phyloP scores from a whole-genome alignment of 2,888 invertebrate genomes.

The Lasiommata megera region DNA sequence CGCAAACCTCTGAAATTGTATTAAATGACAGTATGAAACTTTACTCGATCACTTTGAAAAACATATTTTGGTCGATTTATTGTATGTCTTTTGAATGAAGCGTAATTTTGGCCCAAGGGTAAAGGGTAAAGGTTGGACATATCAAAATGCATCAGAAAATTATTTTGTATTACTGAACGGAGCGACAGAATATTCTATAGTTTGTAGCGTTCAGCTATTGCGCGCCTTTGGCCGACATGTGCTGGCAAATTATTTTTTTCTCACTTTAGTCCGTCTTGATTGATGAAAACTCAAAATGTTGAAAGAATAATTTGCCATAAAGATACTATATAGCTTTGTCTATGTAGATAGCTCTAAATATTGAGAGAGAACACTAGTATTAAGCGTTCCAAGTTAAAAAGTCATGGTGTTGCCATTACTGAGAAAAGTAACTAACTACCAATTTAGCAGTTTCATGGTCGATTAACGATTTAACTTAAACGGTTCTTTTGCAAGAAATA shows the following conservation, averaged over 20 bases:
- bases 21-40: background rate
- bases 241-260: slow-evolving; percentile 37
- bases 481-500: slow-evolving; percentile 43
- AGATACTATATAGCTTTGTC: no score
- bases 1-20: background rate
- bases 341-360: slow-evolving; percentile 55
- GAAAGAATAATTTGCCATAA: slow-evolving; percentile 38
- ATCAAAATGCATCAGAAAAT: slow-evolving; percentile 48
- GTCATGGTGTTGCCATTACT: slow-evolving; percentile 60
- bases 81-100: slow-evolving; percentile 19
- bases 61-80: slow-evolving; percentile 16
- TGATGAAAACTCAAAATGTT: slow-evolving; percentile 16
- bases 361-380: slow-evolving; percentile 73
- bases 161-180: slow-evolving; percentile 45
- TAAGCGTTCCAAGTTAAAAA: slow-evolving; percentile 57
- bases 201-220: slow-evolving; percentile 42
- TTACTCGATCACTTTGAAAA: background rate
- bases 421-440: slow-evolving; percentile 34
- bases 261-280: slow-evolving; percentile 32
- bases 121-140: slow-evolving; percentile 58
- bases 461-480: slow-evolving; percentile 26
- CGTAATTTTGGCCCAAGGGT: slow-evolving; percentile 41
- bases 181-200: slow-evolving; percentile 58
- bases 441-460: slow-evolving; percentile 35
- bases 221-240: slow-evolving; percentile 26